Base-by-base conservation (phyloP, 2,888 invertebrate genomes). In the Noctua comes region DNA sequence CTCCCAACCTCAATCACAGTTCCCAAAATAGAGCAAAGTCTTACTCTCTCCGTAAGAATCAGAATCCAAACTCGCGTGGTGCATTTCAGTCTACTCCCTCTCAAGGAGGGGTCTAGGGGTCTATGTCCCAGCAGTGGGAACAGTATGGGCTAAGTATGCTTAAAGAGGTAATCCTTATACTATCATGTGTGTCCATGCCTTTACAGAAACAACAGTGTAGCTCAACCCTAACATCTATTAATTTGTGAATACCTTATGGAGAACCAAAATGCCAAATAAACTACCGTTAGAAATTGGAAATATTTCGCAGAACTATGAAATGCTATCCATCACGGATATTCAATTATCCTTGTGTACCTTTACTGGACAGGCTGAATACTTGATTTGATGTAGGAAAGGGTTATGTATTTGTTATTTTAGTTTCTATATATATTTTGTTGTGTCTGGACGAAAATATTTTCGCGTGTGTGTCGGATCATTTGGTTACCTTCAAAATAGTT, bases 311-410 rank as follows among this genome's bases (percentile, higher is more conserved):
- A 64, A 81, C 54, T 57, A n/a, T 64, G 16, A 40, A 16, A 16
- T 40, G 27, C 24, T 46, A 81, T 81, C 68, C 75, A 74, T 80
- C 68, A 81, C n/a, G 46, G 46, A 48, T 81, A 80, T 82, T 68
- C 62, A 64, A 75, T 81, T 81, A 68, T 48, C 36, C 46, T 18
- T 27, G 27, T 62, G 24, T 57, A 24, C 82, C 31, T 48, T 65
- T 36, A 21, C 18, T 27, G 10, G 73, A 11, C 64, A 68, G 43
- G 31, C 68, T 46, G 40, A 57, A 80, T 64, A 40, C 40, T 68
- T 81, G 51, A 74, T 68, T 46, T 62, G 66, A 54, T 62, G 21
- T 16, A 36, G 27, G 31, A 51, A 21, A 65, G 8, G 13, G 1
- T 57, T 4, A 57, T 57, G n/a, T 70, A 21, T 79, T 64, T 59